A percentile compares a stretch with the other conserved stretches of the same genome.
Conservation (phyloP, 2,113 vertebrate genomes). For the Xenopus borealis region DNA sequence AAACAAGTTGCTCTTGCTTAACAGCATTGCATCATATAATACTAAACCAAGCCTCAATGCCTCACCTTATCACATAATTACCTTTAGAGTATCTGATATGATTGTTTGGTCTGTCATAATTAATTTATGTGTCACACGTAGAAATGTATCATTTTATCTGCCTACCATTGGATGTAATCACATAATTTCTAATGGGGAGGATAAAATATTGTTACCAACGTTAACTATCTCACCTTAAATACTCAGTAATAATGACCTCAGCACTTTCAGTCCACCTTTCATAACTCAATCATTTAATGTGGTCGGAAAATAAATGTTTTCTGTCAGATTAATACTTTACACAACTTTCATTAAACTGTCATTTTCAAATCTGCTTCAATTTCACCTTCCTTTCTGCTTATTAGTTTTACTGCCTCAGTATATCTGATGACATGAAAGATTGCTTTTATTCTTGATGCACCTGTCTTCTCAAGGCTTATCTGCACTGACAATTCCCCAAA, state of each 20-base stretch:
- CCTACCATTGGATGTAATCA: background rate
- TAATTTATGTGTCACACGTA: too few species aligned
- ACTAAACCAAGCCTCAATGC: too few species aligned
- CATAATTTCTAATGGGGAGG: background rate
- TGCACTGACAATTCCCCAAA: conserved; percentile 28
- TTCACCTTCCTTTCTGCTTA: conserved; percentile 57
- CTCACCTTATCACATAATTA: too few species aligned
- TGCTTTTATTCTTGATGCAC: conserved; percentile 51
- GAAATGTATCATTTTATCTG: background rate
- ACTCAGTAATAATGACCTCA: background rate
- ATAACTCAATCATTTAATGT: conserved; percentile 54
- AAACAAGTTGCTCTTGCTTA: too few species aligned
- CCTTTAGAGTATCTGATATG: too few species aligned
- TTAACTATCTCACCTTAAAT: background rate
- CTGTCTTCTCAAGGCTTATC: conserved; percentile 43
- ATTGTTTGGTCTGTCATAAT: too few species aligned
- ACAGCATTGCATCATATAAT: too few species aligned
- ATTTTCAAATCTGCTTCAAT: conserved; percentile 60
- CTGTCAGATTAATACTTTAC: conserved; percentile 57
- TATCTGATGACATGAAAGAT: conserved; percentile 49
- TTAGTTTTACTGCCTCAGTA: conserved; percentile 60
- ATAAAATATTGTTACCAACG: background rate
- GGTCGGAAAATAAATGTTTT: conserved; percentile 56
- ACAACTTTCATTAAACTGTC: conserved; percentile 68
- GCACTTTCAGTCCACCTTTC: conserved; percentile 17